phyloP scores from a whole-genome alignment of 2,113 vertebrate species.

The Excalfactoria chinensis region DNA sequence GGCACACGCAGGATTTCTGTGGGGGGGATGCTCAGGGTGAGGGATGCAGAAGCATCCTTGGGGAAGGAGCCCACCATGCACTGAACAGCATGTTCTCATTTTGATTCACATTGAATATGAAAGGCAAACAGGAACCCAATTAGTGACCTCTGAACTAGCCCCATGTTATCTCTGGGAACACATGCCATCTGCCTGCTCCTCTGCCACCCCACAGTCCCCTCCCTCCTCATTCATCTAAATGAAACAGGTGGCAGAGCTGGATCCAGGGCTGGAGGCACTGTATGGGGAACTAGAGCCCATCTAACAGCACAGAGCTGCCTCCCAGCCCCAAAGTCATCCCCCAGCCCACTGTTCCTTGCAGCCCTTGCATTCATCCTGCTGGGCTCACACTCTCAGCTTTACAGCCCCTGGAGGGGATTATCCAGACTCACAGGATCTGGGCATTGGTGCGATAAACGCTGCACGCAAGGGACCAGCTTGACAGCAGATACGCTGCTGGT shows the following conservation, averaged over 20 bases:
- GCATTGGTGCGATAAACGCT: neutral
- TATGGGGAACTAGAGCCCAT: neutral
- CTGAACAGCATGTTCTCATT: constrained; percentile 26
- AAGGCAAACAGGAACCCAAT: constrained; percentile 71
- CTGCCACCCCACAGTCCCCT: rapidly evolving
- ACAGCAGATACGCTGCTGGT: neutral
- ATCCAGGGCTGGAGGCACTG: neutral
- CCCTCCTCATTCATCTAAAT: neutral
- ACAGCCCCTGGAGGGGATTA: neutral
- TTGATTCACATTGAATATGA: constrained; percentile 22
- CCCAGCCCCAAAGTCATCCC: neutral
- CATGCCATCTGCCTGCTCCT: constrained; percentile 46
- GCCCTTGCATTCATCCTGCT: neutral
- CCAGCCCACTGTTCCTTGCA: neutral
- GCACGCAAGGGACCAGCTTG: neutral
- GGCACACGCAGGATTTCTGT: neutral
- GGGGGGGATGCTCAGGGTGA: rapidly evolving
- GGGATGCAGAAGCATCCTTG: rapidly evolving
- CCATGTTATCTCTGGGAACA: constrained; percentile 58
- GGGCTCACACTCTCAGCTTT: rapidly evolving
- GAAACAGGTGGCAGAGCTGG: neutral
- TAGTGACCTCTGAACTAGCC: constrained; percentile 72
- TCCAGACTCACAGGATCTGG: neutral
- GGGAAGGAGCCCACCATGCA: neutral
- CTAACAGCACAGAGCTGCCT: neutral